Base-by-base conservation (phyloP, 1,140 invertebrate species). In the Hyphantria cunea region DNA sequence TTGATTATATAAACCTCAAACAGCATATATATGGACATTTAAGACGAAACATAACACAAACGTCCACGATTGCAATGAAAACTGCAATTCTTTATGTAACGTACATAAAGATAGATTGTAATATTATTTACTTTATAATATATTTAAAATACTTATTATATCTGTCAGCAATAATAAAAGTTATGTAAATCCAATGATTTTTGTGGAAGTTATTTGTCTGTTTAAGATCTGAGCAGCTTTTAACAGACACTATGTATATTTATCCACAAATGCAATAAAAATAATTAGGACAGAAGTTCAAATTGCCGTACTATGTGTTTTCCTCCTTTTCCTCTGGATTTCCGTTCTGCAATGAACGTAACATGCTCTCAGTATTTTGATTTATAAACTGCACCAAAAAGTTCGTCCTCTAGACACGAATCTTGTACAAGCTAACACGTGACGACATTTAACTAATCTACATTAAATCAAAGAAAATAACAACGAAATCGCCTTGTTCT, bases 341-440 rank as follows among this genome's bases (percentile, higher is more conserved):
- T 80, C 83, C 80, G 74, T 84, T 90, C 87, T 90, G 87, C 85
- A 90, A 90, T 78, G 87, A 84, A 90, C 70, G 85, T 84, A 84
- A 86, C 77, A 76, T 64, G 70, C 60, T 75, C 68, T 87, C 77
- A 84, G 77, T 87, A 85, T 41, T 60, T 51, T 31, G n/a, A 41
- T 51, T 65, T 31, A 44, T 15, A 39, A 45, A 32, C 44, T 39
- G 56, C 58, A 39, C 60, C 47, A 58, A 15, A 9, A 31, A 44
- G 33, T 51, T 45, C 39, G 50, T 50, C 52, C 58, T 50, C 54
- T 62, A 66, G 31, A 48, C 54, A 58, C 41, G 15, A 69, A 52
- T 44, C 50, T 12, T 62, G 63, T 48, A 61, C 52, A 75, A 70
- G 62, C 79, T 82, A 85, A 80, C 77, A 86, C 82, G 74, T 72